Base-by-base conservation (phyloP, 2,797 vertebrate species). In the Malacoctenus gilli region DNA sequence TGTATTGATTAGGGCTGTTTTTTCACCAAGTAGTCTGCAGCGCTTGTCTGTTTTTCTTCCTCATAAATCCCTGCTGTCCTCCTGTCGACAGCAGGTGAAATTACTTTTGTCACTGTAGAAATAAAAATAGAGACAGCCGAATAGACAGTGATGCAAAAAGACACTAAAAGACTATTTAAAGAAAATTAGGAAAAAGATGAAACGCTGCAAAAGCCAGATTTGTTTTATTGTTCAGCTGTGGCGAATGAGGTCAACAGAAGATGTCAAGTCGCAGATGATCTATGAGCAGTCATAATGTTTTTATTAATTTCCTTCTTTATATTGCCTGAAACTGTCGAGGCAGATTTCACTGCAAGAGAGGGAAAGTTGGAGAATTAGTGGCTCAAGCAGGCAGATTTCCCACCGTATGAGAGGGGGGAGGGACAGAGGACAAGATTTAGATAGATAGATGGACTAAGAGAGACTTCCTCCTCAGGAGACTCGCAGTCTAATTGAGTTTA, bases 401-500 rank as follows among this genome's bases (percentile, higher is more conserved):
- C 9, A 1, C 41, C 65, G 70, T 79, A 78, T 69, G 3, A 43
- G 39, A 56, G 67, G 2, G 15, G n/a, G 42, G 42, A 37, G 38
- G 18, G 23, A 50, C 25, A 40, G 44, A 63, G 56, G 55, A 49
- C 14, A 52, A 68, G 75, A 58, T 72, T 54, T 43, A 75, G 76
- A 80, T 49, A 55, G 69, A 78, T 75, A 70, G 78, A 68, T 48
- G 47, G 69, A 61, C 50, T 44, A 37, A 39, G 62, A 54, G 52
- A 64, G 71, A 4, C 39, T 34, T 72, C 59, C 43, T 78, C 65
- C 80, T 79, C 72, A 14, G 51, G 79, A 86, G 77, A 51, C 53
- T 41, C 60, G 61, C 28, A 43, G 54, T 85, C 85, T 88, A 89
- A 89, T 86, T 85, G 84, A 85, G 84, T 90, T 89, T 85, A 85